Base-by-base conservation (phyloP, 2,797 vertebrate genomes). In the Hypotaenidia philippensis region DNA sequence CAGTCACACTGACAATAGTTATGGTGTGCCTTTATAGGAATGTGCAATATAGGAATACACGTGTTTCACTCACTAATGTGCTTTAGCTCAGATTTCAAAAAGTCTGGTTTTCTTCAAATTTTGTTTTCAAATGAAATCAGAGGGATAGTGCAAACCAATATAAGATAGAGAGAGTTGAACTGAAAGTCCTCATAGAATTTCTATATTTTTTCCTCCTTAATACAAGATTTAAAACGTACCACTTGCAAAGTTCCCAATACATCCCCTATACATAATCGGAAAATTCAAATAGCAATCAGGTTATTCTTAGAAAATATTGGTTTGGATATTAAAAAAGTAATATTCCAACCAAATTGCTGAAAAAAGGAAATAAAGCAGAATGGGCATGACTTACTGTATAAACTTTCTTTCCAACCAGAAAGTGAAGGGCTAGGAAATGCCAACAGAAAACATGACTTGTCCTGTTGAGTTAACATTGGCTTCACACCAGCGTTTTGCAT, bases 401-500 rank as follows among this genome's bases (percentile, higher is more conserved):
- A 92, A 79, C 50, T 71, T 80, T 41, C 14, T 70, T 82, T 93
- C 55, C 65, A 85, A 57, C 13, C n/a, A 83, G 56, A 93, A 94
- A 89, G 21, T 66, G 38, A 87, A 95, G 11, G 76, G 50, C 71
- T 94, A 76, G 86, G 71, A 97, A 96, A 76, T 66, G 38, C 63
- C 94, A 82, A 56, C 10, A 76, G 82, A 90, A 96, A 93, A 18
- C 52, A 59, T 56, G 5, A 59, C 61, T 96, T 95, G 34, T 81
- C 91, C 83, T 87, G 10, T 41, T 89, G 74, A 63, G 15, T 81
- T 94, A 80, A 74, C 64, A 23, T 3, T 92, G 79, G 44, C 80
- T 59, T 85, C 16, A 38, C 56, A 90, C 44, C 88, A 94, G 29
- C 66, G 25, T n/a, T 83, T 94, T 93, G 64, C 68, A 85, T 38